A percentile compares a stretch with the other conserved stretches of the same genome.
phyloP scores from a whole-genome alignment of 1,140 invertebrate species.

The Drosophila lini region DNA sequence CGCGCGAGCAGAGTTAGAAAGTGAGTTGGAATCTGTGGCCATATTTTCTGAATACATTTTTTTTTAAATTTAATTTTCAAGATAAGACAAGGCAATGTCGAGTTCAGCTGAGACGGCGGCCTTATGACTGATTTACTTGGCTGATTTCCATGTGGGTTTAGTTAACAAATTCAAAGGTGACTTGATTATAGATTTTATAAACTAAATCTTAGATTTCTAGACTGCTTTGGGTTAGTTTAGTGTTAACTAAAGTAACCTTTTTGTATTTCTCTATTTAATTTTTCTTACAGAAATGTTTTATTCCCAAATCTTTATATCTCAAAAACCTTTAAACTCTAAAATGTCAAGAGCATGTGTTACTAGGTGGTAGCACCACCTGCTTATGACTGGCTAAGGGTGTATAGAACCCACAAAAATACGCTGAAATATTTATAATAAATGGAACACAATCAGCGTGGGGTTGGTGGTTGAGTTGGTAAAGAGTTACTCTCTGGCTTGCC shows the following conservation, averaged over 20 bases:
- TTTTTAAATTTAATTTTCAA: neutral
- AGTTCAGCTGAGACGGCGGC: neutral
- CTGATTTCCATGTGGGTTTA: neutral
- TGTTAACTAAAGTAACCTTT: neutral
- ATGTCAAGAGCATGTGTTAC: constrained; percentile 47
- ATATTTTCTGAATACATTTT: neutral
- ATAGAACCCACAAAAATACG: neutral
- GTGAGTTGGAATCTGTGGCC: neutral
- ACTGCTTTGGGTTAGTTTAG: too few species aligned
- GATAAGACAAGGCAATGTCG: neutral
- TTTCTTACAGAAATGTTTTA: neutral
- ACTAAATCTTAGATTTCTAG: neutral
- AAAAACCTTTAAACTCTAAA: neutral
- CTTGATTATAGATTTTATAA: neutral
- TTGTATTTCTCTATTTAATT: neutral
- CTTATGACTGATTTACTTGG: neutral
- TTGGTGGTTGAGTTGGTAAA: constrained; percentile 1
- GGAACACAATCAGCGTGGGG: neutral
- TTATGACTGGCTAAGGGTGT: neutral
- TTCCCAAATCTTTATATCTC: neutral
- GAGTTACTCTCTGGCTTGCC: constrained; percentile 15
- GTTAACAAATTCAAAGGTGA: neutral
- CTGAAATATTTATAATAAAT: constrained; percentile 38
- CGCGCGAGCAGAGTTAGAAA: neutral
- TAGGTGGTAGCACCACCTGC: constrained; percentile 13